phyloP scores from a whole-genome alignment of 1,140 invertebrate genomes.

The Caerostris darwini region DNA sequence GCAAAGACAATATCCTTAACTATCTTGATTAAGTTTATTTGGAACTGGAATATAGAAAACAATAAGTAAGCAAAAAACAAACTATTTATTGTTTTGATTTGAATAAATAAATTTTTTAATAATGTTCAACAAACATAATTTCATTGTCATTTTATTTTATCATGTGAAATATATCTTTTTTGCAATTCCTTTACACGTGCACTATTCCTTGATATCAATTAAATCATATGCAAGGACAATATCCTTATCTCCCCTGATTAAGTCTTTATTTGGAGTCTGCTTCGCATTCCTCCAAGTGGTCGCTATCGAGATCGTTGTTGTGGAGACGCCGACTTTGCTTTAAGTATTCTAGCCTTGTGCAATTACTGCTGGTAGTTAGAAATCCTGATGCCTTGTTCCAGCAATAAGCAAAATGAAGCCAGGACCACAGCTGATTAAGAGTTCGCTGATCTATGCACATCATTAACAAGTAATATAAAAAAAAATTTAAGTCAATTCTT shows the following conservation, averaged over 20 bases:
- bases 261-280: background rate
- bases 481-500: too few species aligned
- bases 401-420: background rate
- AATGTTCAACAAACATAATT: too few species aligned
- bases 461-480: too few species aligned
- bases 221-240: background rate
- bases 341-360: constrained; percentile 7
- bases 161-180: too few species aligned
- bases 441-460: background rate
- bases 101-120: too few species aligned
- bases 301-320: background rate
- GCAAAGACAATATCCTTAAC: too few species aligned
- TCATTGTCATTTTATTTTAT: too few species aligned
- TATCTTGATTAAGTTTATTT: too few species aligned
- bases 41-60: too few species aligned
- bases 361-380: background rate
- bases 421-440: background rate
- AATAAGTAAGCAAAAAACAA: too few species aligned
- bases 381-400: background rate
- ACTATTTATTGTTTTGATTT: too few species aligned
- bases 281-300: background rate
- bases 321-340: background rate
- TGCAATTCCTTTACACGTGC: too few species aligned
- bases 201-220: background rate
- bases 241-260: background rate